Evolutionary conservation across 2,888 invertebrate genomes (phyloP).

Genomic region (Tanypteryx hageni): DNA sequence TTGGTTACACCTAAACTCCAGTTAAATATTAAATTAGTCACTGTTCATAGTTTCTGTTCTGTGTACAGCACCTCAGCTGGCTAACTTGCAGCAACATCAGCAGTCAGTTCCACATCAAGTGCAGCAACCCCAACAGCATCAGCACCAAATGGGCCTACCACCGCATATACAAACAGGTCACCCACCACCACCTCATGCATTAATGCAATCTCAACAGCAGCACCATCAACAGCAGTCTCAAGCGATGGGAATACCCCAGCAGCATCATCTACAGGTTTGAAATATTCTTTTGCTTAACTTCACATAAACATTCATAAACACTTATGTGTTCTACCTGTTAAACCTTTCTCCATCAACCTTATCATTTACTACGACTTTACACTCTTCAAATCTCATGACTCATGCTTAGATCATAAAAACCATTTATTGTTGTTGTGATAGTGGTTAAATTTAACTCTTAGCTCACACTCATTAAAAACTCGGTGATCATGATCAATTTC

Average conservation of each 20-base stretch:
- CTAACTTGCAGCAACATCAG: constrained; percentile 66
- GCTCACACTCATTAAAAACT: no score
- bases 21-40: background rate
- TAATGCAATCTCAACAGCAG: constrained; percentile 72
- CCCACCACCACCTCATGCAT: constrained; percentile 63
- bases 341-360: no score
- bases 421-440: no score
- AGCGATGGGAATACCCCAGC: constrained; percentile 68
- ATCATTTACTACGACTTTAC: no score
- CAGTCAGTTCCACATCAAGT: constrained; percentile 66
- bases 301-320: no score
- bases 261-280: constrained; percentile 30
- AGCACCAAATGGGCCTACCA: constrained; percentile 64
- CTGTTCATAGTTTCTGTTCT: background rate
- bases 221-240: constrained; percentile 73
- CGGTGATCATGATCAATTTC: no score
- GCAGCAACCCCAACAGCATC: constrained; percentile 70
- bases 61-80: constrained; percentile 66
- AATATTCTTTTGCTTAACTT: background rate
- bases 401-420: no score
- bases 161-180: constrained; percentile 60
- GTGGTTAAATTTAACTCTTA: no score
- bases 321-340: no score
- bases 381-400: no score
- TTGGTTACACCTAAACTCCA: no score